These are phyloP conservation scores for Salminus brasiliensis DNA, from an alignment of 2,113 vertebrate genomes.

Conservation along the genomic window DNA sequence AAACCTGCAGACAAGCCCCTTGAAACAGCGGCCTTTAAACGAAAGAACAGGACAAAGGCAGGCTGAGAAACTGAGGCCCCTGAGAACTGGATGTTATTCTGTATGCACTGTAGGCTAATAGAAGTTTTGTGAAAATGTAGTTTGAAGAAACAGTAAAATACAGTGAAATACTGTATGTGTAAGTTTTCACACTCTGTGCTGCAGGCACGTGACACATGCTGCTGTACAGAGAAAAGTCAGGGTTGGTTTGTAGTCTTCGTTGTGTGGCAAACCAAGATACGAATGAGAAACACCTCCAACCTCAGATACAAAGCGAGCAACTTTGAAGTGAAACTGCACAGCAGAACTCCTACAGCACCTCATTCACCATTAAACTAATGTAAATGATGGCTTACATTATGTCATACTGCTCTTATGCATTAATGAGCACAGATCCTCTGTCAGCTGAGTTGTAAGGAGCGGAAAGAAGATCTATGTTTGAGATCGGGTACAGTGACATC, in stretches of 20 bases:
- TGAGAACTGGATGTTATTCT: neutral
- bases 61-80: neutral
- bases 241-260: neutral
- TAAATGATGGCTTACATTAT: neutral
- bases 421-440: neutral
- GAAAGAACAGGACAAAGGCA: neutral
- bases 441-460: neutral
- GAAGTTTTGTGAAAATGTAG: neutral
- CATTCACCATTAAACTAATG: neutral
- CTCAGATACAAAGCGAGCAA: neutral
- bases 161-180: neutral
- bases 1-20: neutral
- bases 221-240: neutral
- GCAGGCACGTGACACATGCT: neutral
- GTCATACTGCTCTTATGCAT: neutral
- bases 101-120: neutral
- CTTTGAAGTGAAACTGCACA: slow-evolving; percentile 16
- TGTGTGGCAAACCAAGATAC: slow-evolving; percentile 35
- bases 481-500: neutral
- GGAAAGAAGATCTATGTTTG: neutral
- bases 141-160: neutral
- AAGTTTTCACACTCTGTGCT: neutral
- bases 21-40: neutral
- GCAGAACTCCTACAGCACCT: neutral
- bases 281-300: slow-evolving; percentile 4